Evolutionary conservation across 2,888 invertebrate species (phyloP).

Genomic region (Campoletis raptor): DNA sequence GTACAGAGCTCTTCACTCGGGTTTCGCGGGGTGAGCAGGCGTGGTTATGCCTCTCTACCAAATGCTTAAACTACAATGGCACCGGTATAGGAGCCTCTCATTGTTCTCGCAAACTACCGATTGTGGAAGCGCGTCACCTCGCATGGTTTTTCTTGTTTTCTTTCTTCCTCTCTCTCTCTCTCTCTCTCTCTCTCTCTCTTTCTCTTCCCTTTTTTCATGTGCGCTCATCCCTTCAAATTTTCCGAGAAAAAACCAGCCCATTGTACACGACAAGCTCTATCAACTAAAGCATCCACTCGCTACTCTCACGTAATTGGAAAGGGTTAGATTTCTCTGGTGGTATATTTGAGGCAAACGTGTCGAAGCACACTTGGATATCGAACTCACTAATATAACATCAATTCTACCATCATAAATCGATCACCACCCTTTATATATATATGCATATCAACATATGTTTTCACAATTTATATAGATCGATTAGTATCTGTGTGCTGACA

Average conservation of each 20-base stretch:
- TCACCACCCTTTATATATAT: background rate
- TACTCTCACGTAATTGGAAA: slow-evolving; percentile 63
- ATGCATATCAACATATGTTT: background rate
- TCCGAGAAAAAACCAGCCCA: slow-evolving; percentile 51
- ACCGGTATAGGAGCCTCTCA: slow-evolving; percentile 56
- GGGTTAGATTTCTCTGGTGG: slow-evolving; percentile 42
- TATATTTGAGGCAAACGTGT: slow-evolving; percentile 47
- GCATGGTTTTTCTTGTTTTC: slow-evolving; percentile 41
- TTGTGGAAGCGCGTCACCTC: slow-evolving; percentile 66
- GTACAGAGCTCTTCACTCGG: slow-evolving; percentile 3
- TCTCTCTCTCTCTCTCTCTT: background rate
- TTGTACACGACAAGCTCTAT: slow-evolving; percentile 60
- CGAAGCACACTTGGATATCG: slow-evolving; percentile 18
- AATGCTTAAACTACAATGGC: slow-evolving; percentile 61
- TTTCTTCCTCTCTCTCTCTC: background rate
- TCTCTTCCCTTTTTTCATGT: background rate
- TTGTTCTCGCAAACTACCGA: slow-evolving; percentile 71
- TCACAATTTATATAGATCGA: background rate
- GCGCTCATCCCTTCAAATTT: slow-evolving; percentile 22
- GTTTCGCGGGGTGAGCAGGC: slow-evolving; percentile 35
- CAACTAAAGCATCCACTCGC: slow-evolving; percentile 55
- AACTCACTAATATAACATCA: slow-evolving; percentile 36
- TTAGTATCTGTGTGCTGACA: background rate
- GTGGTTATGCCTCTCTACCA: slow-evolving; percentile 38
- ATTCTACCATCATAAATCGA: slow-evolving; percentile 6